Evolutionary conservation across 2,888 invertebrate species (phyloP), one percentile per base, ranked within the genome.

Genomic region (Xestia c-nigrum): DNA sequence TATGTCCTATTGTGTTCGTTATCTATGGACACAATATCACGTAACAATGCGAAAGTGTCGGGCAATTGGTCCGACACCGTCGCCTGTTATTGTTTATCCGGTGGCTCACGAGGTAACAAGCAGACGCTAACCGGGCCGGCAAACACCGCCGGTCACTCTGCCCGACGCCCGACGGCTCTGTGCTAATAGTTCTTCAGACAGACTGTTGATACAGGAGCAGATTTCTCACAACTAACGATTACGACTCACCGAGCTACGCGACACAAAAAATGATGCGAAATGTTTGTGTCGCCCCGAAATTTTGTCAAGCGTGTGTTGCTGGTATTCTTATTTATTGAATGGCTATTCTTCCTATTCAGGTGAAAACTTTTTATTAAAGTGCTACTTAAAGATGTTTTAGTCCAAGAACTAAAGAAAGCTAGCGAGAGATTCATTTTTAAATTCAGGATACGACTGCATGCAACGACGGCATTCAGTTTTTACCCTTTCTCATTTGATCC

Each of bases 71-170:
- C 90, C 91, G 93, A 93, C 91, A 76, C 65, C 72, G 78, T 76
- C 78, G 71, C 57, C 73, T 78, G 77, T 78, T 88, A 92, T 91
- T 94, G 92, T 94, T 93, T 93, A 91, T 91, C 88, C 86, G 88
- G 88, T 89, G 90, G 90, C 93, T 92, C 93, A 93, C 92, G 91
- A 94, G 89, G 91, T 95, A 94, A 93, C 96, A 93, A 94, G 94
- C 90, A 90, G 89, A 89, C 88, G 95, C 94, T 96, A 96, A 96
- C 93, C 90, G 92, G 82, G 86, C 86, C 83, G 74, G 90, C 92
- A 96, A 95, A 96, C 94, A 94, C 63, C 81, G 83, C 79, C 81
- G 87, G 83, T 78, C 91, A 86, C 76, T 24, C 55, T 88, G 52
- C n/a, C 59, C 77, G 77, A 66, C 79, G 89, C 86, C 91, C 90